Conservation (phyloP, 2,113 vertebrate species). For the Fukomys damarensis region DNA sequence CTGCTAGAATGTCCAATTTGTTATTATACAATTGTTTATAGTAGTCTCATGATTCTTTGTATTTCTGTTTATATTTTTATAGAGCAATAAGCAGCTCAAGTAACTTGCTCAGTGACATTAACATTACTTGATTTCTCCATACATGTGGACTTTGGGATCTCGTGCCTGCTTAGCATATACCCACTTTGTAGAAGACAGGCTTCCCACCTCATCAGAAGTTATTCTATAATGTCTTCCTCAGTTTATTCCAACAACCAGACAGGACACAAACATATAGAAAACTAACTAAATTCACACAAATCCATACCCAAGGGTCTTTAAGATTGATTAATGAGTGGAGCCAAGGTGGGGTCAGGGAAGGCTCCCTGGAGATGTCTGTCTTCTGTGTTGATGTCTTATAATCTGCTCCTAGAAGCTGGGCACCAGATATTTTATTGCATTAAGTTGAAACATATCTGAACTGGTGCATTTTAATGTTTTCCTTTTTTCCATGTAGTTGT, state of each 20-base stretch:
- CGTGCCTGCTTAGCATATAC: neutral
- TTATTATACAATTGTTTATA: neutral
- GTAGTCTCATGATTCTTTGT: neutral
- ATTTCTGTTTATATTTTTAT: neutral
- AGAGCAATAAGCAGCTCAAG: neutral
- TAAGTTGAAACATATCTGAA: neutral
- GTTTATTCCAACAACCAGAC: neutral
- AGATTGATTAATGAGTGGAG: neutral
- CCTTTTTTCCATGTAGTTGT: neutral
- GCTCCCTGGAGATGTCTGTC: neutral
- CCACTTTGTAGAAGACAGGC: neutral
- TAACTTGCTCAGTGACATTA: neutral
- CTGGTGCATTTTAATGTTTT: neutral
- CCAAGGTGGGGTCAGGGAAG: neutral
- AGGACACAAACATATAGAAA: neutral
- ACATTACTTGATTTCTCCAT: neutral
- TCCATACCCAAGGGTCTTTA: neutral
- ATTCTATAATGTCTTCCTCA: neutral
- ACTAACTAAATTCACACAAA: neutral
- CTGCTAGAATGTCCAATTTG: neutral
- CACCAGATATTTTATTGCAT: neutral
- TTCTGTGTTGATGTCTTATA: neutral
- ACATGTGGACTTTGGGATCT: neutral
- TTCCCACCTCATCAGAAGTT: slow-evolving; percentile 8
- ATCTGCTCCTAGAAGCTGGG: slow-evolving; percentile 4